Base-by-base conservation (phyloP, 2,113 vertebrate genomes). In the Tapirus terrestris region DNA sequence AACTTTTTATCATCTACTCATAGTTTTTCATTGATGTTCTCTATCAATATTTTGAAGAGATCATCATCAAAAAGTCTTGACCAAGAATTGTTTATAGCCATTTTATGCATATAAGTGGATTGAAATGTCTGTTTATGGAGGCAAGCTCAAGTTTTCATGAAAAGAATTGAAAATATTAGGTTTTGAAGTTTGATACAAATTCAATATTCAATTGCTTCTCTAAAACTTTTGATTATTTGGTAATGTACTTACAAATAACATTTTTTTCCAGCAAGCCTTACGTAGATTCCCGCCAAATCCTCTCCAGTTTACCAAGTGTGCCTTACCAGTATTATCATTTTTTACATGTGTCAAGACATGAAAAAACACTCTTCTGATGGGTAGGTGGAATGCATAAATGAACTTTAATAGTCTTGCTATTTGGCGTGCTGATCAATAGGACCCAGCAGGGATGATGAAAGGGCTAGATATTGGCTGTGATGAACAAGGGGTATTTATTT, bases 141-240 rank as follows among this genome's bases (percentile, higher is more conserved):
- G 12, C 10, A 79, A 95, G 21, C 4, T 7, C 16, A 45, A n/a
- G 10, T 82, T 95, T 91, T 81, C 20, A 82, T 73, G 25, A 25
- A 72, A 61, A 86, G 72, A 43, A 31, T 21, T n/a, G 29, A 67
- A 81, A 89, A 76, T 56, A 21, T 20, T 91, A 87, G 21, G 16
- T 89, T 81, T 56, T 89, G 20, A 91, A 95, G 21, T 89, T 75
- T 67, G 43, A 72, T 75, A 8, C 12, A 96, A 93, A 91, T 70
- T 92, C 31, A 45, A 36, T 72, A 73, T 61, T 83, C 16, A 29
- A 45, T 45, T 7, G 88, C 1, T 93, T 91, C 29, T 60, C 20
- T 76, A 72, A 68, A 88, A 56, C 23, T 90, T 92, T 87, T 72
- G n/a, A 56, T 65, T 83, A 72, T 12, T 77, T 72, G 31, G 17